Base-by-base conservation (phyloP, 2,888 invertebrate genomes). In the Aleiodes alternator region DNA sequence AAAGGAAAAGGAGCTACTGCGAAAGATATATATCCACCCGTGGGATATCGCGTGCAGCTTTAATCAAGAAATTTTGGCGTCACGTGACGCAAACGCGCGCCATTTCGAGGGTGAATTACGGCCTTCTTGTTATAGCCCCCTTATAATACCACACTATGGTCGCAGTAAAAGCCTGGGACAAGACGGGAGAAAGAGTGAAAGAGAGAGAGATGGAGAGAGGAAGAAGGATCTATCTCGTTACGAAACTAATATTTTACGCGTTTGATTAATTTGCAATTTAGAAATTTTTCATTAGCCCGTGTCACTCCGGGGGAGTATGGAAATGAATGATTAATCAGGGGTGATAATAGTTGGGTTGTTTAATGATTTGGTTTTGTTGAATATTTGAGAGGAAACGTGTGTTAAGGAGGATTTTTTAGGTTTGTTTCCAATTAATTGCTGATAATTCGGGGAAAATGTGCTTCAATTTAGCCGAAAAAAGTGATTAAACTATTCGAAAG, bases 21-120 rank as follows among this genome's bases (percentile, higher is more conserved):
- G 55, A 23, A 50, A 73, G 71, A 64, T 66, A 66, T 66, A 51
- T 71, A 59, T 71, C 56, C 77, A 74, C 64, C 79, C 78, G 78
- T 74, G 80, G 70, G 77, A 73, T 76, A 83, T 87, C 83, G 85
- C 85, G 85, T 82, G 84, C 81, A 77, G 82, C 82, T 84, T 85
- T 87, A 86, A 87, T 87, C 84, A 85, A 87, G 87, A 86, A 86
- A 86, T 85, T 86, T 85, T 76, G 84, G 80, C 81, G 80, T 83
- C 83, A 81, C 83, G 83, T 82, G 83, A 82, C 80, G 73, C 77
- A 77, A 80, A 80, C 78, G 79, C 82, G 80, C 80, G 81, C 82
- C 82, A 83, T 84, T 84, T 84, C 77, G 79, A 80, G 82, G 81
- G 81, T 83, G 83, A 86, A 84, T 86, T 84, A 85, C 83, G 77